These are phyloP conservation scores for Nesoenas mayeri DNA, from an alignment of 2,113 vertebrate species.

Conservation along the genomic window DNA sequence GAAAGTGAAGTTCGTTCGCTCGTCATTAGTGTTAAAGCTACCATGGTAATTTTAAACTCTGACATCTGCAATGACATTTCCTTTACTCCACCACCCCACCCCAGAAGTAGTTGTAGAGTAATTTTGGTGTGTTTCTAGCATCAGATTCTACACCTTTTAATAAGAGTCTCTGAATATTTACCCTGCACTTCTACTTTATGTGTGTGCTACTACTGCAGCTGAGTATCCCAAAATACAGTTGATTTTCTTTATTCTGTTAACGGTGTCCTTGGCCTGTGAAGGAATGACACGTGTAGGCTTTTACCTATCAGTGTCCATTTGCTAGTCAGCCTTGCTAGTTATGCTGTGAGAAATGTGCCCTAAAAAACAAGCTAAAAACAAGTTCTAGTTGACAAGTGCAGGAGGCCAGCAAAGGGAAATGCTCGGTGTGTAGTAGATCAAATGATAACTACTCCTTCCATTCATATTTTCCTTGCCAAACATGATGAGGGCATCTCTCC, in stretches of 20 bases:
- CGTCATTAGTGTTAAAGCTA: neutral
- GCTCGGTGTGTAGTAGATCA: neutral
- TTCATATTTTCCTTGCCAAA: neutral
- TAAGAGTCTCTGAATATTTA: neutral
- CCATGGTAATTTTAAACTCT: neutral
- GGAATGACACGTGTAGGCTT: neutral
- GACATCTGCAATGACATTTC: neutral
- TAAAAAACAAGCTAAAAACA: neutral
- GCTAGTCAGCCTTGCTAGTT: neutral
- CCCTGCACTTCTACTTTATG: neutral
- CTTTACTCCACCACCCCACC: neutral
- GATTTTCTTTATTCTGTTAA: neutral
- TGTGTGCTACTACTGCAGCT: neutral
- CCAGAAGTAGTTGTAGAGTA: neutral
- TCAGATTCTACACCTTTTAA: neutral
- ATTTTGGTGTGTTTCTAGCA: neutral
- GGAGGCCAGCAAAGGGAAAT: neutral
- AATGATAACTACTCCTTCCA: neutral
- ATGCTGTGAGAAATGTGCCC: neutral
- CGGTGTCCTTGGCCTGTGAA: neutral
- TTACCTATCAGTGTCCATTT: rapidly evolving
- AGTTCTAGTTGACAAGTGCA: neutral
- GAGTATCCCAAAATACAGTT: neutral
- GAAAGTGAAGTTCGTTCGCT: neutral
- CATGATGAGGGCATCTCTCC: neutral